Conservation (phyloP, 2,888 invertebrate species). For the Ferdinandea cuprea region DNA sequence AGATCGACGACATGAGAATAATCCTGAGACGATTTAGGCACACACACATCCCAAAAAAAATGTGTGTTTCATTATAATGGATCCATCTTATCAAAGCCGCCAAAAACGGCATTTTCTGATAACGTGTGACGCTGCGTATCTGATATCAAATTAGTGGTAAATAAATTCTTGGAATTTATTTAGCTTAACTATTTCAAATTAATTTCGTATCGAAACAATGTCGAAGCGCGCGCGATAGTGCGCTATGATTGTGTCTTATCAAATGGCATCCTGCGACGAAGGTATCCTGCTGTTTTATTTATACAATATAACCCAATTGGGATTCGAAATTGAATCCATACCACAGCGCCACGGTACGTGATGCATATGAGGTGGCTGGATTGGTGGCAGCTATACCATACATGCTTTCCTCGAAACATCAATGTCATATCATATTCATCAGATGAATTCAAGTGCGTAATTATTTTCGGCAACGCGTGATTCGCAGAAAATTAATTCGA, state of each 20-base stretch:
- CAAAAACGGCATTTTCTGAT: too few relatives aligned
- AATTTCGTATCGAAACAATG: background rate
- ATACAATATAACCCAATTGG: slow-evolving; percentile 6
- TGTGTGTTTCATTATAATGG: too few relatives aligned
- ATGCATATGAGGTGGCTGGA: background rate
- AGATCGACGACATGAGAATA: too few relatives aligned
- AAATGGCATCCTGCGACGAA: background rate
- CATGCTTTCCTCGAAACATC: slow-evolving; percentile 5
- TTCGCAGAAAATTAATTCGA: slow-evolving; percentile 35
- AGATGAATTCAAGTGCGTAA: slow-evolving; percentile 37
- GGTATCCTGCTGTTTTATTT: slow-evolving; percentile 14
- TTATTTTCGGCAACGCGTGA: slow-evolving; percentile 29
- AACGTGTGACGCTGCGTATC: slow-evolving; percentile 1
- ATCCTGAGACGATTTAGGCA: too few relatives aligned
- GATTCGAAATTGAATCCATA: background rate
- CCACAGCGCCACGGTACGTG: background rate
- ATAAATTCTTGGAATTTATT: background rate
- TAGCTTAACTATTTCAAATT: background rate
- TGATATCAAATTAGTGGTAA: too few relatives aligned
- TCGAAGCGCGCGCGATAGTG: background rate
- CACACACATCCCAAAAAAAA: too few relatives aligned
- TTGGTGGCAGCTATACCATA: background rate
- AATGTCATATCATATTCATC: slow-evolving; percentile 18
- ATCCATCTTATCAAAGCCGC: too few relatives aligned
- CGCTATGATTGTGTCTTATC: background rate